Evolutionary conservation across 2,113 vertebrate genomes (phyloP).

Genomic region (Australoheros scitulus): DNA sequence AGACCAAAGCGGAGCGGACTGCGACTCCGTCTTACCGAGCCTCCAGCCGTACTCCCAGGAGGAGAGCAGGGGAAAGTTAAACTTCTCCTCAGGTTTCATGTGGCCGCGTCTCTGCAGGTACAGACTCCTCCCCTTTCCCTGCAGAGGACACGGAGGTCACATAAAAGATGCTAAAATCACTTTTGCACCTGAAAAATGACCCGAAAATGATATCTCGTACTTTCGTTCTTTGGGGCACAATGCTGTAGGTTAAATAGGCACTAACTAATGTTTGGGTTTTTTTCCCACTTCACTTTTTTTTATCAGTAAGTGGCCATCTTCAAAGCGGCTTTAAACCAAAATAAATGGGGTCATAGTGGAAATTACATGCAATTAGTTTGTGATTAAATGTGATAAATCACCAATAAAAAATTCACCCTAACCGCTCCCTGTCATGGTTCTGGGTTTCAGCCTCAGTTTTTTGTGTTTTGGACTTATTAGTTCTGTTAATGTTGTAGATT

Average conservation of each 20-base stretch:
- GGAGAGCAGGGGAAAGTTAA: slow-evolving; percentile 62
- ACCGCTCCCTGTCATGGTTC: no score
- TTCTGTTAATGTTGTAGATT: no score
- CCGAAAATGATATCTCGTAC: no score
- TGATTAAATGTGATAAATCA: neutral
- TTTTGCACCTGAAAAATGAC: neutral
- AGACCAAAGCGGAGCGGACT: neutral
- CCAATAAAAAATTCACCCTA: no score
- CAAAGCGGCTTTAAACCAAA: no score
- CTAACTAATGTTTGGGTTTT: no score
- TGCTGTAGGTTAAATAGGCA: no score
- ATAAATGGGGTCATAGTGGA: neutral
- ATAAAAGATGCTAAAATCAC: neutral
- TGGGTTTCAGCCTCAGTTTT: no score
- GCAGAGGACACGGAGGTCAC: neutral
- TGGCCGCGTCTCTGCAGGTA: slow-evolving; percentile 55
- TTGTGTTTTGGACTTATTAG: no score
- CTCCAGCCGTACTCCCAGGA: slow-evolving; percentile 78
- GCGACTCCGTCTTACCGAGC: slow-evolving; percentile 57
- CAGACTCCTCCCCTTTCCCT: slow-evolving; percentile 49
- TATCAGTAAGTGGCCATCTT: neutral
- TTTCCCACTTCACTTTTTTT: no score
- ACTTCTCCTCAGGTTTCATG: slow-evolving; percentile 62
- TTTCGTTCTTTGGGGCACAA: no score
- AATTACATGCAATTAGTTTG: neutral